These are phyloP conservation scores for Atta cephalotes DNA, from an alignment of 1,140 invertebrate genomes.

Conservation along the genomic window DNA sequence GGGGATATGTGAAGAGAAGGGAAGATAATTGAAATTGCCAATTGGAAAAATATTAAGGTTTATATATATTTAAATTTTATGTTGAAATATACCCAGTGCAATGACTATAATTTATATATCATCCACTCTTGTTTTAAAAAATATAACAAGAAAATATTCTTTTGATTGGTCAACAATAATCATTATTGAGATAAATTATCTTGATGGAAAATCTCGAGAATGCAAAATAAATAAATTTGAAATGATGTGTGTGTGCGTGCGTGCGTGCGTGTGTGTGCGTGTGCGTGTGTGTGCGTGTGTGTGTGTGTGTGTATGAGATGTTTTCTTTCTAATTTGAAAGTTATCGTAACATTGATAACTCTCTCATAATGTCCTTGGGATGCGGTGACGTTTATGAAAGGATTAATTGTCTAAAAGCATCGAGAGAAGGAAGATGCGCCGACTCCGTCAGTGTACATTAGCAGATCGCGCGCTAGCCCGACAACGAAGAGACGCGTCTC, in stretches of 20 bases:
- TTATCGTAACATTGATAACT: constrained; percentile 10
- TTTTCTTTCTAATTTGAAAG: neutral
- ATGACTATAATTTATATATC: constrained; percentile 10
- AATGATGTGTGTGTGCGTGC: neutral
- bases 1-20: no score
- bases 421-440: neutral
- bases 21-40: no score
- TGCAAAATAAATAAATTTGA: neutral
- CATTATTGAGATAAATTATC: neutral
- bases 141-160: neutral
- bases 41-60: no score
- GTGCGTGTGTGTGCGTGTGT: no score
- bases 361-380: neutral
- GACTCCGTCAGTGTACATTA: neutral
- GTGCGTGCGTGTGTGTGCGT: no score
- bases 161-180: neutral
- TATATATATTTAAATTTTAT: neutral
- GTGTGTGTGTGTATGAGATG: neutral
- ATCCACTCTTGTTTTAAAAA: constrained; percentile 1
- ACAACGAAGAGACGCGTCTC: constrained; percentile 51
- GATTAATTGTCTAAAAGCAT: constrained; percentile 27
- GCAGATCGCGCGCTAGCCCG: constrained; percentile 46
- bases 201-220: neutral
- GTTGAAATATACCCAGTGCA: neutral
- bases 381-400: constrained; percentile 14